These are phyloP conservation scores for Acromyrmex heyeri DNA, from an alignment of 1,140 invertebrate genomes.

Conservation along the genomic window DNA sequence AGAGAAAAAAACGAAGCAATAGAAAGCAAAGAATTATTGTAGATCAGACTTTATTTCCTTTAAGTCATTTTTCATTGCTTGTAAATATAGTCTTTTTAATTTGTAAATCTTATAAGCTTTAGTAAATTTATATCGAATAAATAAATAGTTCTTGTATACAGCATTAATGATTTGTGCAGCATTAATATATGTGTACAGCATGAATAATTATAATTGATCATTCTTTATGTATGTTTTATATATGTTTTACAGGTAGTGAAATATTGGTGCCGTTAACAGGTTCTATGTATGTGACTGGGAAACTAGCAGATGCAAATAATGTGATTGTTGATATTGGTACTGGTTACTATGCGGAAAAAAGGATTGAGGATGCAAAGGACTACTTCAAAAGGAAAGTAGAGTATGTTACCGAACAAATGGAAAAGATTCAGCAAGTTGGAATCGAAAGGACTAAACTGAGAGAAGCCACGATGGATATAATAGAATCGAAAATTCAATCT, in stretches of 20 bases:
- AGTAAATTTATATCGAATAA: neutral
- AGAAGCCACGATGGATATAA: constrained; percentile 91
- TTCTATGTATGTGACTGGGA: constrained; percentile 98
- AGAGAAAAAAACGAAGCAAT: too few species aligned
- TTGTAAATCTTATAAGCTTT: neutral
- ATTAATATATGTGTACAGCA: too few species aligned
- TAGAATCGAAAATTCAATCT: constrained; percentile 89
- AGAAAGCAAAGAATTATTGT: too few species aligned
- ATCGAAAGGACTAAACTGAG: constrained; percentile 95
- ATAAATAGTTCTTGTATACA: neutral
- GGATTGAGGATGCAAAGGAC: constrained; percentile 93
- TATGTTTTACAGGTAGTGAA: constrained; percentile 87
- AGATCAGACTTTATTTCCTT: neutral
- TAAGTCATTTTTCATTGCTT: neutral
- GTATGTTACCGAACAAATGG: constrained; percentile 97
- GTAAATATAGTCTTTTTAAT: neutral
- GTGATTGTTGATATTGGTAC: constrained; percentile 98
- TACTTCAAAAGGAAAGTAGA: constrained; percentile 97
- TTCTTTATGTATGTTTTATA: constrained; percentile 1
- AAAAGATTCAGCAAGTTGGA: constrained; percentile 95
- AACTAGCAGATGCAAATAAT: constrained; percentile 92
- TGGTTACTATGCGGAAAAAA: constrained; percentile 97
- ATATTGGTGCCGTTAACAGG: constrained; percentile 96
- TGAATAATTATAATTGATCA: neutral
- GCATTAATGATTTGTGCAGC: neutral